A percentile compares a stretch with the other conserved stretches of the same genome.
Evolutionary conservation across 2,888 invertebrate genomes (phyloP).

Genomic region (Lochmaea crataegi): DNA sequence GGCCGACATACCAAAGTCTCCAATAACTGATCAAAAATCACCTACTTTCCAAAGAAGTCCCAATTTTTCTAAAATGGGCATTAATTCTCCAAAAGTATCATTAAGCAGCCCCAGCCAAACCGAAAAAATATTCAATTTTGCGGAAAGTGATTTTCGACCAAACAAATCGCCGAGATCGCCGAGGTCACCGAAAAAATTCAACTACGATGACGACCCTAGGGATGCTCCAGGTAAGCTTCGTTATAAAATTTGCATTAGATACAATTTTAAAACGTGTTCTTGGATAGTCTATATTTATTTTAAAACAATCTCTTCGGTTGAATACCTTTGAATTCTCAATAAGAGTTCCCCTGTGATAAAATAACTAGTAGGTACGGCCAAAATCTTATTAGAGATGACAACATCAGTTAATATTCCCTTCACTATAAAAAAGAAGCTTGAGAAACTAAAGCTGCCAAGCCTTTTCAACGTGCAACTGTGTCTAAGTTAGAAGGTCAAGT

Average conservation of each 20-base stretch:
- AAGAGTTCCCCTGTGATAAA: too few relatives aligned
- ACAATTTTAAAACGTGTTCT: too few relatives aligned
- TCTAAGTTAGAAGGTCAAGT: too few relatives aligned
- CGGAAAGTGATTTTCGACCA: slow-evolving; percentile 37
- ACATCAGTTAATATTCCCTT: too few relatives aligned
- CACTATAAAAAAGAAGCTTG: too few relatives aligned
- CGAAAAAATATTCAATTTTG: slow-evolving; percentile 48
- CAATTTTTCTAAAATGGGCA: slow-evolving; percentile 41
- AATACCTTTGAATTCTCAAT: too few relatives aligned
- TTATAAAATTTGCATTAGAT: background rate
- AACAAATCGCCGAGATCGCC: slow-evolving; percentile 58
- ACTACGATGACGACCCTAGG: slow-evolving; percentile 50
- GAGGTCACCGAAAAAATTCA: slow-evolving; percentile 54
- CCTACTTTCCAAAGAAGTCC: slow-evolving; percentile 52
- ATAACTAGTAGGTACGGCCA: too few relatives aligned
- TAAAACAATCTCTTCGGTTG: too few relatives aligned
- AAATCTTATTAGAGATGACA: too few relatives aligned
- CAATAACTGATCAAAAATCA: slow-evolving; percentile 49
- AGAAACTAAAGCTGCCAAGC: too few relatives aligned
- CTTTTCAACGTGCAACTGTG: too few relatives aligned
- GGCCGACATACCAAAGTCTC: slow-evolving; percentile 47
- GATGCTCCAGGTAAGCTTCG: slow-evolving; percentile 30
- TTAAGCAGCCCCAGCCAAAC: slow-evolving; percentile 57
- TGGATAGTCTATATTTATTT: too few relatives aligned
- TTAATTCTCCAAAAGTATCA: slow-evolving; percentile 56